These are phyloP conservation scores for Sparidentex hasta DNA, from an alignment of 2,797 vertebrate genomes.

Conservation along the genomic window DNA sequence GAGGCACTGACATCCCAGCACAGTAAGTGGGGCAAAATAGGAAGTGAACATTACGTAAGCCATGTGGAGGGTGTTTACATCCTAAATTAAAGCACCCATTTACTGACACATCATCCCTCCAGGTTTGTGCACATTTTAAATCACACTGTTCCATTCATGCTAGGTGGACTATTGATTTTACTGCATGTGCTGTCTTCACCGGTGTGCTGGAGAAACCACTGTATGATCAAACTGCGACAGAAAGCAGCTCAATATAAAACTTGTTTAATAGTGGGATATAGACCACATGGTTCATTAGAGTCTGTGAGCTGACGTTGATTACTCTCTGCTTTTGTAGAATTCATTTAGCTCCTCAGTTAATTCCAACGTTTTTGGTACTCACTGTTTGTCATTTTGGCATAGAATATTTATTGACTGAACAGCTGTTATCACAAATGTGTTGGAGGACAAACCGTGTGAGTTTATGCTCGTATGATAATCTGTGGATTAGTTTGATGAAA, in stretches of 20 bases:
- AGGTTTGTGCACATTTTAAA: neutral
- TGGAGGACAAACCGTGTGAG: too few relatives aligned
- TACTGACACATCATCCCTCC: neutral
- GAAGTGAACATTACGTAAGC: conserved; percentile 79
- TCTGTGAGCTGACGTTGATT: neutral
- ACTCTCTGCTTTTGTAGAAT: too few relatives aligned
- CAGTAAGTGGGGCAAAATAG: conserved; percentile 88
- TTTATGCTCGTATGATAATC: too few relatives aligned
- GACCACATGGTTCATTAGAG: neutral
- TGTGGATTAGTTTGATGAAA: too few relatives aligned
- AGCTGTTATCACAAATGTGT: too few relatives aligned
- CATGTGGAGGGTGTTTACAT: conserved; percentile 53
- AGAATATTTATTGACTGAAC: too few relatives aligned
- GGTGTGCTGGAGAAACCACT: neutral
- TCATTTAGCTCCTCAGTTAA: too few relatives aligned
- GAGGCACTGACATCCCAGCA: conserved; percentile 90
- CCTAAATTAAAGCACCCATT: conserved; percentile 30
- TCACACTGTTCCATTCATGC: neutral
- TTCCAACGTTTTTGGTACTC: too few relatives aligned
- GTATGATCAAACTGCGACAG: neutral
- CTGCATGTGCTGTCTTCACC: neutral
- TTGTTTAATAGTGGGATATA: neutral
- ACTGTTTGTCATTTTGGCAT: too few relatives aligned
- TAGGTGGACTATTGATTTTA: neutral
- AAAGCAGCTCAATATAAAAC: neutral